Evolutionary conservation across 2,797 vertebrate species (phyloP).

Genomic region (Intellagama lesueurii): DNA sequence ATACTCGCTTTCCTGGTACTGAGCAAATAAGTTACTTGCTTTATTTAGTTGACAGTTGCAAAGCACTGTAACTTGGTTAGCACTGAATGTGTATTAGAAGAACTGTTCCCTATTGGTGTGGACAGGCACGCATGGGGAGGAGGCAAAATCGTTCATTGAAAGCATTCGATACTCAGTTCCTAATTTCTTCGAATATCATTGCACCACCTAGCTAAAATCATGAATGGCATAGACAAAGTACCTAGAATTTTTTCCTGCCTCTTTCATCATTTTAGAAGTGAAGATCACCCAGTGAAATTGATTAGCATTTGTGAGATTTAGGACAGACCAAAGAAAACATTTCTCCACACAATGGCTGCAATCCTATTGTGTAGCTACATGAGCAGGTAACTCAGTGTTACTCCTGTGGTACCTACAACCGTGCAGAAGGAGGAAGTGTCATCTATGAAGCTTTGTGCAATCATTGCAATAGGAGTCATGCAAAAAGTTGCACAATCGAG

Average conservation of each 20-base stretch:
- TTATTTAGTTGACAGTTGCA: rapidly evolving
- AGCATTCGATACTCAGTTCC: neutral
- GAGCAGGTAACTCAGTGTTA: too few species aligned
- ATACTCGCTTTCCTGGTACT: constrained; percentile 6
- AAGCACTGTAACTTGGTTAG: neutral
- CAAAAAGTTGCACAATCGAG: too few species aligned
- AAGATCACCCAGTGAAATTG: neutral
- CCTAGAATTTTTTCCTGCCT: too few species aligned
- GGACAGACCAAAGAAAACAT: neutral
- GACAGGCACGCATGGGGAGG: neutral
- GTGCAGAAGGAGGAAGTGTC: too few species aligned
- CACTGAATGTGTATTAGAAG: neutral
- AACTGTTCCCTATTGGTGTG: neutral
- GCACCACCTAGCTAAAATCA: neutral
- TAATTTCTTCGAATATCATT: neutral
- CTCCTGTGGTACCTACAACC: too few species aligned
- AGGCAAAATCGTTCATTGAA: neutral
- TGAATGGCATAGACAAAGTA: neutral
- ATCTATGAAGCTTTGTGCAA: too few species aligned
- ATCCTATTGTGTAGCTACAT: too few species aligned
- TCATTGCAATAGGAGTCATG: too few species aligned
- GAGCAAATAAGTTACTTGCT: constrained; percentile 24
- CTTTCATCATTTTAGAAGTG: too few species aligned
- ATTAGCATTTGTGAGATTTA: too few species aligned
- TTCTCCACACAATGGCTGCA: too few species aligned